A percentile compares a stretch with the other conserved stretches of the same genome.
Evolutionary conservation across 1,140 invertebrate genomes (phyloP).

Genomic region (Antheraea pernyi): DNA sequence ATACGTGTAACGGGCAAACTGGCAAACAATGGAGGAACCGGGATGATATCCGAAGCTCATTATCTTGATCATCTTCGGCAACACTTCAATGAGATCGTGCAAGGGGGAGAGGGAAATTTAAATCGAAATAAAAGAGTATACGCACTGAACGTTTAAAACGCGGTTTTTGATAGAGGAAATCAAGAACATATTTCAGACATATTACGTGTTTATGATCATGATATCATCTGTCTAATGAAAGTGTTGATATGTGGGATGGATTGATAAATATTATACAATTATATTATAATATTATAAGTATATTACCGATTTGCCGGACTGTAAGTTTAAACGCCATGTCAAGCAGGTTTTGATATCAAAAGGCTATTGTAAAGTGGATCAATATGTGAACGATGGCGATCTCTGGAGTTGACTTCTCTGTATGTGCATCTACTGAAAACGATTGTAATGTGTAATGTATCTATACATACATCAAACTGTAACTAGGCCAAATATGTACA

Average conservation of each 20-base stretch:
- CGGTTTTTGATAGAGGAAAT: neutral
- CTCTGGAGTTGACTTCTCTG: too few species aligned
- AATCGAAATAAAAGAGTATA: neutral
- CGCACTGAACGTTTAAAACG: neutral
- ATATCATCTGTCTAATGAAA: neutral
- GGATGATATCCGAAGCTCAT: constrained; percentile 5
- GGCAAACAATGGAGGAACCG: constrained; percentile 9
- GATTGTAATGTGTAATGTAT: too few species aligned
- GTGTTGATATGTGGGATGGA: neutral
- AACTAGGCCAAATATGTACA: too few species aligned
- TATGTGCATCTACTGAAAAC: too few species aligned
- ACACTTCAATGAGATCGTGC: constrained; percentile 3
- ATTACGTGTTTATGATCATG: neutral
- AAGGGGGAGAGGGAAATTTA: neutral
- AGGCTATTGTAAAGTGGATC: too few species aligned
- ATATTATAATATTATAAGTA: too few species aligned
- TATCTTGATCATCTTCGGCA: constrained; percentile 17
- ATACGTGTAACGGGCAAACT: neutral
- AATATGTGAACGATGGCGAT: too few species aligned
- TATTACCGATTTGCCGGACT: too few species aligned
- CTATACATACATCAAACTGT: too few species aligned
- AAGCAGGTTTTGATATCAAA: too few species aligned
- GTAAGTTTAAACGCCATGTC: too few species aligned
- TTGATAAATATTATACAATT: too few species aligned
- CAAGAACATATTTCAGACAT: neutral